Evolutionary conservation across 2,888 invertebrate species (phyloP), one percentile per base, ranked within the genome.

Genomic region (Eilema depressum): DNA sequence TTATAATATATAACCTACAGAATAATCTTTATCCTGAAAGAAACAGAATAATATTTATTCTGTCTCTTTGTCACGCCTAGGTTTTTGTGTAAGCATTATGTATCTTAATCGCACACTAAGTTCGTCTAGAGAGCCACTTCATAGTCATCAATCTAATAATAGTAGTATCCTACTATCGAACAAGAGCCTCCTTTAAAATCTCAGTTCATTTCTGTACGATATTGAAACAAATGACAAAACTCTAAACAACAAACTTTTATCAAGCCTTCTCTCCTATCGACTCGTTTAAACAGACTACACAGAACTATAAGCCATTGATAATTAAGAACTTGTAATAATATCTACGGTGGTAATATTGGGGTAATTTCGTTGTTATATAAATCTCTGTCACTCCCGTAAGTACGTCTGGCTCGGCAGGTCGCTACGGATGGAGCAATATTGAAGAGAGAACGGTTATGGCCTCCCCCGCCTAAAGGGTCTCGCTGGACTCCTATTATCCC

Each of bases 371-470:
- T 63, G n/a, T 64, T 28, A n/a, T 30, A 64, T 80, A 84, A 85
- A 86, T 85, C 83, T 73, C 60, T 75, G 78, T 79, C 77, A 75
- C 67, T 66, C 66, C n/a, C 25, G 62, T 28, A 71, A 70, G 75
- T 30, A 53, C 30, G 30, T 10, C 64, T 23, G 25, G 74, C 73
- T 61, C 11, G 73, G 74, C 75, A 80, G 79, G 80, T 76, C 76
- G 72, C 75, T 79, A 80, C 81, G 82, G 75, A 80, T 84, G 82
- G 80, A 83, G 85, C 80, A 81, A 86, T 87, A 87, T 86, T 85
- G 86, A 86, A 85, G 83, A 84, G 85, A 81, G 86, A 88, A 88
- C 82, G 82, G 85, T 86, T 88, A 88, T 89, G 87, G 85, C 87
- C 84, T 83, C 83, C 81, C 81, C 84, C 75, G 80, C 73, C 83